Evolutionary conservation across 1,140 invertebrate species (phyloP).

Genomic region (Acromyrmex heyeri): DNA sequence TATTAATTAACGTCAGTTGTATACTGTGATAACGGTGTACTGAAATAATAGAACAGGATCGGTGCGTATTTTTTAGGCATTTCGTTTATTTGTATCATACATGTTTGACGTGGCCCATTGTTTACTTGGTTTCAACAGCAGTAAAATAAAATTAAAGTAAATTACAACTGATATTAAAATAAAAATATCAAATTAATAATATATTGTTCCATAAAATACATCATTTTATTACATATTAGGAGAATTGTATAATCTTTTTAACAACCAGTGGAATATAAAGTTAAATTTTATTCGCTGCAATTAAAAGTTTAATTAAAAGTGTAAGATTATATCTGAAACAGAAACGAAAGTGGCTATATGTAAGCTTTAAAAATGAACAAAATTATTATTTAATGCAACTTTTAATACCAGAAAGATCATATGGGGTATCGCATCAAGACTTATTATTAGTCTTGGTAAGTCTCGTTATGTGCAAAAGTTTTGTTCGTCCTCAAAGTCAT

Average conservation of each 20-base stretch:
- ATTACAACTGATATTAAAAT: constrained; percentile 17
- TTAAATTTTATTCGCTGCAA: background rate
- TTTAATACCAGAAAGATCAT: constrained; percentile 10
- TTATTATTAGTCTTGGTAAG: constrained; percentile 36
- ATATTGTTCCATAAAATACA: background rate
- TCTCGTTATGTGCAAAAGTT: constrained; percentile 41
- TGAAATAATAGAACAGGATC: background rate
- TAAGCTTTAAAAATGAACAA: background rate
- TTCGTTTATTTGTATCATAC: constrained; percentile 22
- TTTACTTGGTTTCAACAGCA: constrained; percentile 10
- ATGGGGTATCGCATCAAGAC: background rate
- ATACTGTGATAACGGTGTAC: constrained; percentile 3
- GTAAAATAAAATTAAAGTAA: constrained; percentile 31
- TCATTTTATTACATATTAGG: background rate
- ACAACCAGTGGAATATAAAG: background rate
- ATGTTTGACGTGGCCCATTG: background rate
- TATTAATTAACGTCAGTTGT: constrained; percentile 58
- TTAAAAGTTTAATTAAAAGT: constrained; percentile 7
- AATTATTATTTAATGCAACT: constrained; percentile 1
- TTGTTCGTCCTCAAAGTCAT: constrained; percentile 3
- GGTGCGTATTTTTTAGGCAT: constrained; percentile 27
- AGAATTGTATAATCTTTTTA: background rate
- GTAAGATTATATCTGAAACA: background rate
- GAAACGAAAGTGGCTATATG: background rate
- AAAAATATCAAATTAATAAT: background rate